These are phyloP conservation scores for Calyptommatus sinebrachiatus DNA, from an alignment of 2,113 vertebrate species.

Conservation along the genomic window DNA sequence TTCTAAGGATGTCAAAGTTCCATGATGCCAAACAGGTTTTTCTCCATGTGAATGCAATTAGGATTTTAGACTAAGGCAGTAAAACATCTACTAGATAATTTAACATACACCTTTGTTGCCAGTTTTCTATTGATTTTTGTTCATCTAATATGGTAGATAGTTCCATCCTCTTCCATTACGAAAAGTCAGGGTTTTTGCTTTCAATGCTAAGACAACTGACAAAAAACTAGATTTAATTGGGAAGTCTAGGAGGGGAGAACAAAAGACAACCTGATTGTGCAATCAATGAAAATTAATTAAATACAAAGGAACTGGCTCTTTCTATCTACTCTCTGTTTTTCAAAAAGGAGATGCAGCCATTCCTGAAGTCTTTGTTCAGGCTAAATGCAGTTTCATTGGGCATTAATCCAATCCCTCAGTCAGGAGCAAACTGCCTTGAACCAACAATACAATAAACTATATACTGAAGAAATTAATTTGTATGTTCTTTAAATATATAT, in stretches of 20 bases:
- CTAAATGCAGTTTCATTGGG: not conserved
- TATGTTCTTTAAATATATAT: not conserved
- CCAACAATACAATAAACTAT: not conserved
- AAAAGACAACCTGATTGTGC: not conserved
- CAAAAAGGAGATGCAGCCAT: conserved; percentile 6
- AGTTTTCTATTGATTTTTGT: conserved; percentile 38
- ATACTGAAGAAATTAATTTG: not conserved
- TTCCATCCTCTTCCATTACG: conserved; percentile 23
- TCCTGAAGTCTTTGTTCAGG: not conserved
- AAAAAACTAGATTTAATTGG: not conserved
- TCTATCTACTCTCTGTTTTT: conserved; percentile 6
- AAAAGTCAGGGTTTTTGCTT: conserved; percentile 25
- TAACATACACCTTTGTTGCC: conserved; percentile 38
- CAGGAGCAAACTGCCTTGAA: not conserved
- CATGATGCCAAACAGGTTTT: not conserved
- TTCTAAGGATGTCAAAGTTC: not conserved
- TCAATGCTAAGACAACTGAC: not conserved
- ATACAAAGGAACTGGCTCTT: conserved; percentile 19
- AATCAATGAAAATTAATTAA: conserved; percentile 23
- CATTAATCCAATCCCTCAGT: not conserved
- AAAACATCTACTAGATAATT: conserved; percentile 31
- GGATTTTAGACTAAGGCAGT: conserved; percentile 22
- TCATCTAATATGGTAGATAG: conserved; percentile 28
- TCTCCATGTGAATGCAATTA: not conserved
- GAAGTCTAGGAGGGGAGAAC: not conserved